Base-by-base conservation (phyloP, 2,113 vertebrate genomes). In the Procavia capensis region DNA sequence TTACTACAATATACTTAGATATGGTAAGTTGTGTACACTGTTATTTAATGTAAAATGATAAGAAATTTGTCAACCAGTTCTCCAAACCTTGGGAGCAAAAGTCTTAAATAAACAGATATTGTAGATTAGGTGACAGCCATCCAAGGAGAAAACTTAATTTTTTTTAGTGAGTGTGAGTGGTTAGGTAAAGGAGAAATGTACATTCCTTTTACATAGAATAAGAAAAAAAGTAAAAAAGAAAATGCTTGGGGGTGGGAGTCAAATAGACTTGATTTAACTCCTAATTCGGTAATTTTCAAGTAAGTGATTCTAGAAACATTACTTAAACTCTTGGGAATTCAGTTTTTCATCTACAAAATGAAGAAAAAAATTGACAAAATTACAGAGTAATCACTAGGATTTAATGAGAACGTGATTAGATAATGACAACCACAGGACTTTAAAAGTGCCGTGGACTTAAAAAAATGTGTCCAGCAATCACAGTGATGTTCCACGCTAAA, bases 261-360 rank as follows among this genome's bases (percentile, higher is more conserved):
- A 88, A 68, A 31, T 45, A 45, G 68, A 80, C 3, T 66, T 82
- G 41, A 88, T 59, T 68, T 91, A 76, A 86, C 50, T 13, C 2
- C 8, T 9, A 20, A 59, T 72, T 89, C 5, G 61, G 31, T 70
- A 25, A 78, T 90, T 82, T 93, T 82, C 80, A 85, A 34, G 13
- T 45, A 82, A 85, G 24, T 82, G 39, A 68, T 79, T 87, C 36
- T 91, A 75, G 45, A 17, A 1, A 85, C 90, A 39, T 31, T 57
- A 36, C 17, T 68, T 85, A 90, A 95, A 81, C 5, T 91, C 41
- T 96, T 74, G 47, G 3, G 6, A 90, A 82, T 61, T 94, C 82
- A 76, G 36, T 79, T 94, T 88, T 90, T 94, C 6, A 45, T 54
- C 24, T 68, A 39, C 59, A 79, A 88, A 93, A 89, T 72, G 14